These are phyloP conservation scores for Columba guinea DNA, from an alignment of 2,797 vertebrate species.

Conservation along the genomic window DNA sequence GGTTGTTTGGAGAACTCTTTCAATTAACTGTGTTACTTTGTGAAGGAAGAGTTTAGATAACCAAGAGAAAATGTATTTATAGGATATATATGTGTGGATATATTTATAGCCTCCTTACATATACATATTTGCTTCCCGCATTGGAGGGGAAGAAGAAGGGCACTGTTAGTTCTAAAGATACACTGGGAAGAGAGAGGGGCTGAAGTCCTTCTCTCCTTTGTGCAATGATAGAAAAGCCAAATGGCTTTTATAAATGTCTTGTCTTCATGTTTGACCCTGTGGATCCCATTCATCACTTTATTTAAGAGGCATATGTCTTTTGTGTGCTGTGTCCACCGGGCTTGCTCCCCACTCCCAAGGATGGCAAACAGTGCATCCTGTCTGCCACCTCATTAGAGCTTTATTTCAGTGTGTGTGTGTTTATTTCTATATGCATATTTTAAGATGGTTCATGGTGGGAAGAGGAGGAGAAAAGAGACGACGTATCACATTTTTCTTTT, in stretches of 20 bases:
- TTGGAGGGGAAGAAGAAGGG: background rate
- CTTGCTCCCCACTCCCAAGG: background rate
- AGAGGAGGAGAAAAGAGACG: background rate
- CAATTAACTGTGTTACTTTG: constrained; percentile 15
- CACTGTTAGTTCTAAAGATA: background rate
- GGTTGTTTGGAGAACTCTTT: constrained; percentile 8
- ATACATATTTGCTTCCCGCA: background rate
- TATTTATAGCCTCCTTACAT: constrained; percentile 8
- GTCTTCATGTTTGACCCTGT: background rate
- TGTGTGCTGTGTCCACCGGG: background rate
- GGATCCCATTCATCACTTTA: background rate
- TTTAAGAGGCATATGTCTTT: background rate
- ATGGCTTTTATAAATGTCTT: background rate
- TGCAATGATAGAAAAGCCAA: background rate
- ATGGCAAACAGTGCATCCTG: background rate
- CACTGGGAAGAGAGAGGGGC: background rate
- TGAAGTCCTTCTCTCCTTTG: background rate
- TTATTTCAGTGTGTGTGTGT: background rate
- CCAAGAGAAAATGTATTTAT: background rate
- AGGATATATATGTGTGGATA: background rate
- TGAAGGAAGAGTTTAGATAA: constrained; percentile 8
- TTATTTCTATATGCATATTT: background rate
- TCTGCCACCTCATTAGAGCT: background rate
- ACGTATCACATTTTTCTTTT: background rate
- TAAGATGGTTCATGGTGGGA: background rate